Conservation (phyloP, 2,888 invertebrate species). For the Biston stratarius region DNA sequence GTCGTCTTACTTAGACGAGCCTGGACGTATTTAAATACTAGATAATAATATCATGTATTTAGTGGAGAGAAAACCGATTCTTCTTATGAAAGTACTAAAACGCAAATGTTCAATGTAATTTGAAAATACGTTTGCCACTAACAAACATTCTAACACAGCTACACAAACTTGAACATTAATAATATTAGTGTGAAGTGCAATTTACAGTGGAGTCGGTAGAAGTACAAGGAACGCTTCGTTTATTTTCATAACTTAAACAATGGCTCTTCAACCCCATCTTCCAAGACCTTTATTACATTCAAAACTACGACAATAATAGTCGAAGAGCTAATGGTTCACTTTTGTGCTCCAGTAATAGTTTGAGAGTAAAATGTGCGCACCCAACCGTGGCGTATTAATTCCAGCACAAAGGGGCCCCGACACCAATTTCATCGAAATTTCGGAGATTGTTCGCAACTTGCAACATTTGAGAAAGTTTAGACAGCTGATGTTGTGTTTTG, state of each 20-base stretch:
- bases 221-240: slow-evolving; percentile 3
- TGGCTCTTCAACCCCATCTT: slow-evolving; percentile 28
- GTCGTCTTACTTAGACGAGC: background rate
- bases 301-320: slow-evolving; percentile 46
- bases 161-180: background rate
- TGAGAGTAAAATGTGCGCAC: slow-evolving; percentile 43
- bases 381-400: slow-evolving; percentile 46
- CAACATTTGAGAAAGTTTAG: slow-evolving; percentile 35
- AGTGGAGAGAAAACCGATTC: too few species aligned
- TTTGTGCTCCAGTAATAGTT: slow-evolving; percentile 40
- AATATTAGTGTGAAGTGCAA: background rate
- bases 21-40: too few species aligned
- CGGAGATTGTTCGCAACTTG: slow-evolving; percentile 45
- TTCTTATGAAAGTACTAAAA: too few species aligned
- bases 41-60: too few species aligned
- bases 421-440: slow-evolving; percentile 46
- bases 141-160: too few species aligned
- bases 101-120: too few species aligned
- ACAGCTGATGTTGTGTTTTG: slow-evolving; percentile 15
- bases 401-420: slow-evolving; percentile 43
- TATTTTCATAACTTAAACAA: slow-evolving; percentile 28
- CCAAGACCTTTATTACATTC: slow-evolving; percentile 41
- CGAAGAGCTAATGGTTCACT: slow-evolving; percentile 43
- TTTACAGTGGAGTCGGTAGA: background rate
- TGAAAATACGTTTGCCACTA: too few species aligned